Base-by-base conservation (phyloP, 2,113 vertebrate genomes). In the Alligator mississippiensis region DNA sequence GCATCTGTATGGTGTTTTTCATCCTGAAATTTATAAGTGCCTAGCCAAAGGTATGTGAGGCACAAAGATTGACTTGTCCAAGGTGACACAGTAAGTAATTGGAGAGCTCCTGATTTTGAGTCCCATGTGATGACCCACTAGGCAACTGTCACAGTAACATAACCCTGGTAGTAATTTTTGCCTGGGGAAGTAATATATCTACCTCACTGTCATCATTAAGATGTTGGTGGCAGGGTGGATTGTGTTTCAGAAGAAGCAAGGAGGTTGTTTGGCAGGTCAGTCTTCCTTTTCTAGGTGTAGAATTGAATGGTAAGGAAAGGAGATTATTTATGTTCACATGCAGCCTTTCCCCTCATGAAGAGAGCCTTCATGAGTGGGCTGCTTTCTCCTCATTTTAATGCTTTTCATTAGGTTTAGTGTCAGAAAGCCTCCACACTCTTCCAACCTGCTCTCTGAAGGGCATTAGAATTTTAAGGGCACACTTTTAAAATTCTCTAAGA, bases 191-290 rank as follows among this genome's bases (percentile, higher is more conserved):
- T 74, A 59, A 68, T 19, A 78, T 83, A 21, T 22, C 72, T 30
- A 21, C 21, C 24, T 76, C 68, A 78, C 3, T 66, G 9, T 85
- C 34, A 1, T 1, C 0, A 2, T 0, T 81, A 55, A 60, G 27
- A 6, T 59, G 34, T 19, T 57, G 11, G 27, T 3, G 30, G n/a
- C 1, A 2, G 76, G 62, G 80, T 62, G 79, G 59, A 68, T 2
- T 0, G n/a, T 12, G 59, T 70, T 84, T 86, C 25, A 74, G 70
- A 75, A 47, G 18, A 75, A 80, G 21, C 16, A 66, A 16, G 4
- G 21, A 89, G 84, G 80, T 68, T 18, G 75, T 0, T 15, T 83
- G n/a, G 3, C 5, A 3, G 1, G 15, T 92, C 38, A 92, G 30
- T 63, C 5, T 8, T 72, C 58, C 4, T 59, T 54, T 61, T 60